phyloP scores from a whole-genome alignment of 2,113 vertebrate genomes.

The Upupa epops region DNA sequence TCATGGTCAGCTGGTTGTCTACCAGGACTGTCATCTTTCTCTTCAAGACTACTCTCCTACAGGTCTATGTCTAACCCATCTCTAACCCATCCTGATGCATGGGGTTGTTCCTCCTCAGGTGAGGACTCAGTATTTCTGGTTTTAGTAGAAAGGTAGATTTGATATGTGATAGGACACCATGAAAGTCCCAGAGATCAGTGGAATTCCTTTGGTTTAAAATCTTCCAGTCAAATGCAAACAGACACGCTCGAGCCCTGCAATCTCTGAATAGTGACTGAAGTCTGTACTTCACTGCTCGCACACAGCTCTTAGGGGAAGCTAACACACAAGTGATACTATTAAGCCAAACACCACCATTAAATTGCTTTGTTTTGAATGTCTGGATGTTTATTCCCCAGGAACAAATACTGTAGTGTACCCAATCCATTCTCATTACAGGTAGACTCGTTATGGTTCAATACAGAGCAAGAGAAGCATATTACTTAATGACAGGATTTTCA shows the following conservation, averaged over 20 bases:
- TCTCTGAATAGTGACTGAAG: background rate
- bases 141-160: background rate
- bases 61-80: too few relatives aligned
- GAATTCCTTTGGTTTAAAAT: slow-evolving; percentile 3
- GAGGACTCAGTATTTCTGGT: background rate
- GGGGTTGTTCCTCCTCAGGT: too few relatives aligned
- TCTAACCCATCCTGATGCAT: too few relatives aligned
- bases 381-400: background rate
- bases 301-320: background rate
- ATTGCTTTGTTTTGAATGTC: background rate
- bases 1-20: too few relatives aligned
- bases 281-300: background rate
- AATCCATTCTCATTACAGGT: background rate
- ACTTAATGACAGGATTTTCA: background rate
- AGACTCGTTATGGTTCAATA: background rate
- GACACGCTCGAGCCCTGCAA: background rate
- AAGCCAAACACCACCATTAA: background rate
- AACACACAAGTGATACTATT: background rate
- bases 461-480: background rate
- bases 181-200: background rate
- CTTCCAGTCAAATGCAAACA: background rate
- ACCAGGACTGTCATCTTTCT: too few relatives aligned
- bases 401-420: fast-evolving
- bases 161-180: background rate
- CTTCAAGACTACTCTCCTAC: too few relatives aligned